Conservation (phyloP, 2,797 vertebrate genomes). For the Amniataba percoides region DNA sequence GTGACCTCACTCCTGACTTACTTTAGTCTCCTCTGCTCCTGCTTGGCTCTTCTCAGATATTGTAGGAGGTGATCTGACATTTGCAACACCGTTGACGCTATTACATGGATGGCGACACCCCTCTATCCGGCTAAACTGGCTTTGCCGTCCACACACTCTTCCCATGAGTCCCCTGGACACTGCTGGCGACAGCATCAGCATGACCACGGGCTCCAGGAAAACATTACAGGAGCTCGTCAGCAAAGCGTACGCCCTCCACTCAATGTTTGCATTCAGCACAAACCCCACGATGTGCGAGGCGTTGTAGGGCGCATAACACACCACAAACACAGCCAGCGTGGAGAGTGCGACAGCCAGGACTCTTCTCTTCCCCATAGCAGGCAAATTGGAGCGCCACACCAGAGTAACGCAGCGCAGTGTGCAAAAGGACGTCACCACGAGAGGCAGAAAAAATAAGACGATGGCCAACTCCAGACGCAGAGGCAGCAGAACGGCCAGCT, state of each 20-base stretch:
- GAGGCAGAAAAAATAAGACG: constrained; percentile 86
- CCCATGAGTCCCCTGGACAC: constrained; percentile 68
- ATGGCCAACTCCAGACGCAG: constrained; percentile 90
- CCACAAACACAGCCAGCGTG: constrained; percentile 87
- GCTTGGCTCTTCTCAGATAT: constrained; percentile 45
- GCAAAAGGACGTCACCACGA: constrained; percentile 85
- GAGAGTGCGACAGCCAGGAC: constrained; percentile 87
- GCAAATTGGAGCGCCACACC: constrained; percentile 85
- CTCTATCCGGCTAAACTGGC: constrained; percentile 52
- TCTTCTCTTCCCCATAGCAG: constrained; percentile 83
- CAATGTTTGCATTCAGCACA: constrained; percentile 49
- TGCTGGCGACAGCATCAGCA: constrained; percentile 83
- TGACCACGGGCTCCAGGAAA: constrained; percentile 90
- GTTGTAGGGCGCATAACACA: constrained; percentile 92
- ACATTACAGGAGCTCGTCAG: constrained; percentile 89
- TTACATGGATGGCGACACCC: constrained; percentile 13
- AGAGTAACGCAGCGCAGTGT: constrained; percentile 87
- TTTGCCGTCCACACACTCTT: constrained; percentile 69
- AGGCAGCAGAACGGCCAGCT: constrained; percentile 82
- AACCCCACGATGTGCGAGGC: constrained; percentile 89
- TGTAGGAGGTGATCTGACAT: constrained; percentile 1
- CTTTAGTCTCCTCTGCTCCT: constrained; percentile 30
- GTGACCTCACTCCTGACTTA: constrained; percentile 32
- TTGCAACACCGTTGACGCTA: neutral
- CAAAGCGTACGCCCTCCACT: constrained; percentile 87